phyloP scores from a whole-genome alignment of 2,888 invertebrate genomes.

The Schizaphis graminum region DNA sequence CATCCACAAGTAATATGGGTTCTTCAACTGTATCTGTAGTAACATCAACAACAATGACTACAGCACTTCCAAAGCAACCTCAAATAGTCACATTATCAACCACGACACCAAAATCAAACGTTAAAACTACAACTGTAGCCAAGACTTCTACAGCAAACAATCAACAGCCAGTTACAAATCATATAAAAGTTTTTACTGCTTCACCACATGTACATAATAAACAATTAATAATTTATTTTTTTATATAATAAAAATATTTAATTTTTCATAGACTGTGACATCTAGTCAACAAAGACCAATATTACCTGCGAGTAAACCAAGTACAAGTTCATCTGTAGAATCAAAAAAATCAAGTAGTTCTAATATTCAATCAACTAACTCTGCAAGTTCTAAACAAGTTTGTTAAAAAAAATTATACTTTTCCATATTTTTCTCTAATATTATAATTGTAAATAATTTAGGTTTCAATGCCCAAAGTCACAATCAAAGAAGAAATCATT shows the following conservation, averaged over 20 bases:
- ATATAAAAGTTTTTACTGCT: slow-evolving; percentile 58
- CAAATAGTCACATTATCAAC: slow-evolving; percentile 52
- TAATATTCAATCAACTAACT: slow-evolving; percentile 4
- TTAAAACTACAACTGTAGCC: slow-evolving; percentile 55
- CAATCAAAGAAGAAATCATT: slow-evolving; percentile 30
- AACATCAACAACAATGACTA: slow-evolving; percentile 16
- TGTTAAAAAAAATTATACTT: not conserved
- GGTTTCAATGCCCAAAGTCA: slow-evolving; percentile 26
- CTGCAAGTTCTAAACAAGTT: slow-evolving; percentile 48
- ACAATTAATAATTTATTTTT: not conserved
- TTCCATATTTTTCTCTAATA: not conserved
- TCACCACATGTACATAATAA: slow-evolving; percentile 44
- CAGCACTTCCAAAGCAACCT: slow-evolving; percentile 34
- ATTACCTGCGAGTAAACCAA: slow-evolving; percentile 62
- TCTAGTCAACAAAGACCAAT: slow-evolving; percentile 61
- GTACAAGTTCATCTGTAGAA: slow-evolving; percentile 46
- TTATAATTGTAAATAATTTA: slow-evolving; percentile 7
- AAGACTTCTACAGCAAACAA: slow-evolving; percentile 22
- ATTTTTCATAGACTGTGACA: slow-evolving; percentile 39
- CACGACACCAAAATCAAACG: slow-evolving; percentile 46
- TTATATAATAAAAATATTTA: not conserved
- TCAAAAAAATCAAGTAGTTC: slow-evolving; percentile 47
- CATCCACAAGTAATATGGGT: slow-evolving; percentile 35
- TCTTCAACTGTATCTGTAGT: slow-evolving; percentile 32
- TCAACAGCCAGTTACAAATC: slow-evolving; percentile 55